Evolutionary conservation across 2,113 vertebrate genomes (phyloP), one percentile per base, ranked within the genome.

Genomic region (Oryzias javanicus): DNA sequence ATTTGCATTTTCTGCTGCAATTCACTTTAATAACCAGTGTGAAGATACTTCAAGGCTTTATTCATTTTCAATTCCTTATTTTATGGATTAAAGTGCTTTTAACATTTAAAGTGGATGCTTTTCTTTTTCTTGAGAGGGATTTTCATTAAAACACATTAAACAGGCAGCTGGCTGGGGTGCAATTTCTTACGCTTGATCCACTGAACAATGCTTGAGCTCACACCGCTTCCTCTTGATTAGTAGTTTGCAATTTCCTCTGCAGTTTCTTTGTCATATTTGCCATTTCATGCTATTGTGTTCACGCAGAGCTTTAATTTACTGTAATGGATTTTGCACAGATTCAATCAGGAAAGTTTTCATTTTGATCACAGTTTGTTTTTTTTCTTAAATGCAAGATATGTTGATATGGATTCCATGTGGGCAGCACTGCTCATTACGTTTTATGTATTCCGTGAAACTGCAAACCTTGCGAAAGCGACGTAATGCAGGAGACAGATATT

Each of bases 41-140:
- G 46, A 70, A 79, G 61, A 77, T 60, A 68, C 64, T 60, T 64
- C n/a, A 49, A 42, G 56, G 66, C 46, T 60, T 46, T 60, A 60
- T 77, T 75, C 71, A 60, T 69, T 79, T 67, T 74, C 71, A 74
- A 67, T 72, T 78, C 64, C 70, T 73, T 68, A 69, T 70, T 81
- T 81, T 66, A 76, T 51, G 66, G 48, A 44, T 65, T 64, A 58
- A 72, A 70, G 55, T 44, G 45, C 54, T 14, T 41, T 67, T 65
- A 60, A 63, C 55, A 49, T 58, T 72, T 70, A 61, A 78, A 75
- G 60, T 40, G 52, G 18, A 35, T 42, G 6, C 13, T 15, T 18
- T 3, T 25, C 12, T 76, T 61, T 46, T 64, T 67, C 53, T 40
- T 54, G 15, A 40, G 49, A 17, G 35, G 52, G 35, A 63, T 42